Evolutionary conservation across 2,888 invertebrate genomes (phyloP), one percentile per base, ranked within the genome.

Genomic region (Parasteatoda lunata): DNA sequence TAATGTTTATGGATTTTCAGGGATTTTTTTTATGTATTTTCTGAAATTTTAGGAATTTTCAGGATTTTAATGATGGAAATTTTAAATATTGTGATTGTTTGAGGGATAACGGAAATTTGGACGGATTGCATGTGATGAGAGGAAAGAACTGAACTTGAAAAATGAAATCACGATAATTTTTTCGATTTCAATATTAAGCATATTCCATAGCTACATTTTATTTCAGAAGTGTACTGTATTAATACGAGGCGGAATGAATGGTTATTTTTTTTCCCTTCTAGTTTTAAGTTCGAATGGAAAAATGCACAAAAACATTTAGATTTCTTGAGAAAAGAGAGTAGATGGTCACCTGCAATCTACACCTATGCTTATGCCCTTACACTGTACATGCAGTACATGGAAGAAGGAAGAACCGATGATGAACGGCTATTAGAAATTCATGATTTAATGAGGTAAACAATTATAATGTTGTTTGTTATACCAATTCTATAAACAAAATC

Each of bases 291-390:
- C 90, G 94, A 96, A 89, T 98, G 96, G 97, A 93, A 94, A 76
- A 93, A 95, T 89, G 96, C 97, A 0, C 93, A 95, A 64, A 92
- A 93, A 45, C 97, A 95, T 92, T 96, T 97, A 0, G 94, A 94
- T 76, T 93, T 93, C 80, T 93, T 98, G 76, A 93, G 95, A 3
- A 94, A 95, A 79, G 94, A 96, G 90, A 97, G 97, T 91, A 94
- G 95, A 78, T 99, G 98, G 98, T 98, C 98, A 3, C 94, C 95
- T 79, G 96, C 97, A 2, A 96, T 97, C 79, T 98, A 98, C 92
- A 95, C 95, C 72, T 99, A 98, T 92, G 96, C 97, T 90, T 95
- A 96, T 91, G 97, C 97, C 1, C 95, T 95, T 0, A 94, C 97
- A 91, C 93, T 97, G 91, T 93, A 96, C 89, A 96, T 97, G 95